Conservation (phyloP, 2,113 vertebrate species). For the Stigmatopora argus region DNA sequence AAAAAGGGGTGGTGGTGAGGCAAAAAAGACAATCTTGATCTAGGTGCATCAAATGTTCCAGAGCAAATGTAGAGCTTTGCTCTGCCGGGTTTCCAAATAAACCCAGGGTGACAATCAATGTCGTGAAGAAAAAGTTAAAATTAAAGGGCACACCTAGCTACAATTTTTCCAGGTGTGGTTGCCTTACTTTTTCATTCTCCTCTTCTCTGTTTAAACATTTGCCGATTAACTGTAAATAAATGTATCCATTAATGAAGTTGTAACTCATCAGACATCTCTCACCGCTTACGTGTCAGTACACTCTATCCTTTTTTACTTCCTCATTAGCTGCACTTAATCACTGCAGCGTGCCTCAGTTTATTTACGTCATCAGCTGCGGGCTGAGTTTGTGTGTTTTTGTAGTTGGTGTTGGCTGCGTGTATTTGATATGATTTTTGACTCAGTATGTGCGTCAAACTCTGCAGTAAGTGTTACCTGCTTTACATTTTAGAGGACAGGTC, state of each 20-base stretch:
- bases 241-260: constrained; percentile 12
- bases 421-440: constrained; percentile 29
- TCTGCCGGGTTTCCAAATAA: constrained; percentile 11
- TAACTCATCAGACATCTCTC: constrained; percentile 7
- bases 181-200: not conserved
- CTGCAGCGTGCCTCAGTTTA: constrained; percentile 28
- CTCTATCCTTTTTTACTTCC: constrained; percentile 13
- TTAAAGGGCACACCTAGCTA: constrained; percentile 44
- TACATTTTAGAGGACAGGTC: constrained; percentile 12
- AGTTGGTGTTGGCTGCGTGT: constrained; percentile 10
- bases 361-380: constrained; percentile 45
- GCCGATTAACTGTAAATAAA: constrained; percentile 23
- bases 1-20: constrained; percentile 11
- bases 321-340: constrained; percentile 25
- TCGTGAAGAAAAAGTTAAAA: constrained; percentile 29
- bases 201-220: not conserved
- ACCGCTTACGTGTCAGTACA: constrained; percentile 5
- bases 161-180: constrained; percentile 17
- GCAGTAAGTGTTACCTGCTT: constrained; percentile 29
- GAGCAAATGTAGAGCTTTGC: constrained; percentile 16
- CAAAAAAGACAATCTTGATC: constrained; percentile 8
- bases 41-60: constrained; percentile 26
- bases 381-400: constrained; percentile 15
- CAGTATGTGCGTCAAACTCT: constrained; percentile 24
- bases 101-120: constrained; percentile 11